These are phyloP conservation scores for Ophonus ardosiacus DNA, from an alignment of 2,888 invertebrate genomes.

Conservation along the genomic window DNA sequence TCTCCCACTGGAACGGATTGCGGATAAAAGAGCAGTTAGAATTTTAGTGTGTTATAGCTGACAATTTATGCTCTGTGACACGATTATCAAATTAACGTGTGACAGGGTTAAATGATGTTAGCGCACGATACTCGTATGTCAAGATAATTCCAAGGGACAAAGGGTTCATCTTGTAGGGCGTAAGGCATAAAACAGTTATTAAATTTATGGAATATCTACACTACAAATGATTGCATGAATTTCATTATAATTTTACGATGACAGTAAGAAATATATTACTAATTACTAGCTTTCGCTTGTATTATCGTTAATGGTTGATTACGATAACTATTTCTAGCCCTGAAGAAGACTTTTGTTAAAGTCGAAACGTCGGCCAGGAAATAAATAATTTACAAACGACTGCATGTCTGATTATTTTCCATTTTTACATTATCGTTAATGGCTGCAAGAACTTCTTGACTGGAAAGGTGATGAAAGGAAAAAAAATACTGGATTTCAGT, in stretches of 20 bases:
- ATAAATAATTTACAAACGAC: too few relatives aligned
- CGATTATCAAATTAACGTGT: slow-evolving; percentile 32
- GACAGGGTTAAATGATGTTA: slow-evolving; percentile 33
- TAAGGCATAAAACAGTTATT: slow-evolving; percentile 1
- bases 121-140: slow-evolving; percentile 35
- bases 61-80: neutral
- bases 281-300: neutral
- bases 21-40: neutral
- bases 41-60: neutral
- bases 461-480: too few relatives aligned
- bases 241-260: neutral
- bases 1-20: neutral
- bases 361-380: too few relatives aligned
- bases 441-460: too few relatives aligned
- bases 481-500: too few relatives aligned
- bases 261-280: neutral
- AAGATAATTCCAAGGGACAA: slow-evolving; percentile 34
- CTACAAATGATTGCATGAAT: neutral
- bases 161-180: neutral
- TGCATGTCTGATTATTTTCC: too few relatives aligned
- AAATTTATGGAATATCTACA: slow-evolving; percentile 29
- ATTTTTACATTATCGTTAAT: too few relatives aligned
- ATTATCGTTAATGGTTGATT: too few relatives aligned
- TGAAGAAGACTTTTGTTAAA: too few relatives aligned
- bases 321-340: too few relatives aligned